Evolutionary conservation across 2,797 vertebrate species (phyloP).

Genomic region (Pagetopsis macropterus): DNA sequence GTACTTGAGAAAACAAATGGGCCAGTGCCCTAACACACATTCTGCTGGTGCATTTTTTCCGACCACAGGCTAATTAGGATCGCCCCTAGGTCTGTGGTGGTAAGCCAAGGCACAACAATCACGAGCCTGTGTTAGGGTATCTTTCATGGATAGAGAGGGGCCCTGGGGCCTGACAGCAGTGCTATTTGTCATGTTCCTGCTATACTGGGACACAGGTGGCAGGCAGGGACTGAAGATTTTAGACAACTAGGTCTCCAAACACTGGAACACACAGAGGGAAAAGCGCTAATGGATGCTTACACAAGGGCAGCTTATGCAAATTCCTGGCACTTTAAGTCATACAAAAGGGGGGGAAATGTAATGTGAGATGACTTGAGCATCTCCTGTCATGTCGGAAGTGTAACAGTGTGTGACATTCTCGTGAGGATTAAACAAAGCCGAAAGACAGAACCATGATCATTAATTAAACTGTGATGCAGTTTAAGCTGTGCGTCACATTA

Average conservation of each 20-base stretch:
- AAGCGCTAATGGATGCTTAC: constrained; percentile 47
- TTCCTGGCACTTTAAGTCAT: constrained; percentile 43
- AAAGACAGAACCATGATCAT: constrained; percentile 58
- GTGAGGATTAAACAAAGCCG: constrained; percentile 61
- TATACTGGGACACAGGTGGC: constrained; percentile 55
- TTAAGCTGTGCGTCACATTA: constrained; percentile 50
- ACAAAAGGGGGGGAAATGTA: constrained; percentile 27
- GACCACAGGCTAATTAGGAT: constrained; percentile 67
- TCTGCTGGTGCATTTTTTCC: constrained; percentile 10
- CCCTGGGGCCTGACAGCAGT: constrained; percentile 42
- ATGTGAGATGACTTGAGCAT: constrained; percentile 49
- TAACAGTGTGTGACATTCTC: constrained; percentile 48
- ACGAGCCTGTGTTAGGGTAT: constrained; percentile 58
- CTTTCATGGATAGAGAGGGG: constrained; percentile 52
- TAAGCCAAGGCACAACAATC: constrained; percentile 50
- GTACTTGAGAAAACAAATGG: constrained; percentile 2
- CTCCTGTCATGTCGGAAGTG: constrained; percentile 56
- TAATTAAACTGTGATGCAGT: constrained; percentile 62
- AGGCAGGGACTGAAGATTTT: constrained; percentile 19
- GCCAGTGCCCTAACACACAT: constrained; percentile 29
- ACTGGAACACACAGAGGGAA: constrained; percentile 30
- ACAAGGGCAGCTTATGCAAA: constrained; percentile 57
- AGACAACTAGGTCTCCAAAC: constrained; percentile 31
- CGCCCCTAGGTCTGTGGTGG: constrained; percentile 41
- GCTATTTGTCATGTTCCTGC: constrained; percentile 61